Base-by-base conservation (phyloP, 2,888 invertebrate genomes). In the Noctua comes region DNA sequence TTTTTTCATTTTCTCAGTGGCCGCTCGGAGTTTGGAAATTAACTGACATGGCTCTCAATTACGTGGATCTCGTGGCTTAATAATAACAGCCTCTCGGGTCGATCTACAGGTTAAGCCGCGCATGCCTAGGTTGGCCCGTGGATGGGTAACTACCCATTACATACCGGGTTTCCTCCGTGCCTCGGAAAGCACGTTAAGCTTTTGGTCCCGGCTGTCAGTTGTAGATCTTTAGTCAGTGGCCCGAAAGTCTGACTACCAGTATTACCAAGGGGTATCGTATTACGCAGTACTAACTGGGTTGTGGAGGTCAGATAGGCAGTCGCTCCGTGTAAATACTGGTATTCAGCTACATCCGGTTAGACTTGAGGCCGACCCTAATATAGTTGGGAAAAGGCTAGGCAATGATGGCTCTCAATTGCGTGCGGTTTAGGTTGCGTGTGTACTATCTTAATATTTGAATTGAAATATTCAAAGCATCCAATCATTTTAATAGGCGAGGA, bases 401-500 rank as follows among this genome's bases (percentile, higher is more conserved):
- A 46, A 27, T 7, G 10, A 24, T 65, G 24, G 7, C 7, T 11
- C 3, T 66, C 2, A 51, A 11, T 59, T 48, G 51, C 10, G 27
- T 40, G 18, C 6, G 6, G 1, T 36, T 31, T 7, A 13, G 10
- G 16, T 84, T 70, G 92, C 92, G 90, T 93, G 93, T 86, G 0
- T 6, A 82, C 89, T 93, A 93, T 94, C 93, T 84, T 73, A 80
- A 57, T 68, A 72, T 86, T 89, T 77, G 91, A 93, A 91, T 93
- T 90, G 75, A 90, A 91, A 86, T 89, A 88, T 91, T 89, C 89
- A 90, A 91, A 88, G 87, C 84, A 87, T 78, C 81, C 79, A 91
- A 92, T 94, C 91, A 92, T 90, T 90, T 89, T 92, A 94, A 93
- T 93, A 90, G 90, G 84, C 79, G 31, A 54, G 71, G 90, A 92